Evolutionary conservation across 2,113 vertebrate genomes (phyloP), one percentile per base, ranked within the genome.

Genomic region (Tachysurus fulvidraco): DNA sequence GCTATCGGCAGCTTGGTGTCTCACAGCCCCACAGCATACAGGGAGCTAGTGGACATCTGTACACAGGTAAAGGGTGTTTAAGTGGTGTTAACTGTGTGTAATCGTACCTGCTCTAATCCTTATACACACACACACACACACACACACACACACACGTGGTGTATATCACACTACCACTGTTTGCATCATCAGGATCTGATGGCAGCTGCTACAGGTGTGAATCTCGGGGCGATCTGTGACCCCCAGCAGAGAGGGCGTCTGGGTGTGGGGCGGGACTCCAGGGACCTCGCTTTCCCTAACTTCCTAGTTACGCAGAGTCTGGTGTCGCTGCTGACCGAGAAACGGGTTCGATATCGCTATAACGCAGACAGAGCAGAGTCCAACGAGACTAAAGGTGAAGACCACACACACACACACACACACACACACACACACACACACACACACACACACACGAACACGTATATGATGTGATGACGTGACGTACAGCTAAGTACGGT

Each of bases 271-370:
- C 65, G 90, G 65, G 94, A 94, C 84, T 86, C 62, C 86, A 91
- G 54, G 50, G 94, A 94, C 55, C 91, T 92, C 67, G 92, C 83
- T 0, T 91, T 93, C 0, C 91, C 94, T 1, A 93, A 92, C 0
- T 96, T 96, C 87, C 90, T 96, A 89, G 95, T 96, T 86, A 96
- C 95, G 19, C 95, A 96, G 87, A 94, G 92, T 80, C 93, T 96
- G 82, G 95, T 96, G 78, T 94, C 94, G 8, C 91, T 96, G 83
- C 93, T 96, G 62, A 95, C 95, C 1, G 94, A 95, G 64, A 95
- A 95, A 90, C 93, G 93, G 2, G 86, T 93, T 65, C 91, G 93
- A 13, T 92, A 90, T 83, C 92, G 93, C 28, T 91, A 91, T 82
- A 89, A 80, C n/a, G 28, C 86, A 5, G 95, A 96, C 7, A 93